Percentiles rank a stretch among this genome's conserved stretches.
phyloP scores from a whole-genome alignment of 1,140 invertebrate genomes.

The Trialeurodes vaporariorum region DNA sequence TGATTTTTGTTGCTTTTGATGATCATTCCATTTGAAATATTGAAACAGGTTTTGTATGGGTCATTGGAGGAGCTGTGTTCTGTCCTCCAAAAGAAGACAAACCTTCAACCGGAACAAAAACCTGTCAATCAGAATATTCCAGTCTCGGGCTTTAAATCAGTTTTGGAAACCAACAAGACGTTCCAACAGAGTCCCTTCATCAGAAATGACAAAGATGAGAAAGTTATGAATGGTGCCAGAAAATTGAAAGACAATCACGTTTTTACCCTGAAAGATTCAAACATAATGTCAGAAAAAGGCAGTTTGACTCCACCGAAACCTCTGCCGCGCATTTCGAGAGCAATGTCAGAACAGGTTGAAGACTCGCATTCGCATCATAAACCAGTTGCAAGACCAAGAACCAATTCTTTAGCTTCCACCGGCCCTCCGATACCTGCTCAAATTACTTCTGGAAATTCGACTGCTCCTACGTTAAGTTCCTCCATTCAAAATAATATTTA shows the following conservation, averaged over 20 bases:
- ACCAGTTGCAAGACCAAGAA: constrained; percentile 51
- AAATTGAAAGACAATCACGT: background rate
- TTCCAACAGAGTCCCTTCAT: background rate
- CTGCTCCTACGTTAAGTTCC: background rate
- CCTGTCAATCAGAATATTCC: background rate
- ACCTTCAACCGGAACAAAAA: background rate
- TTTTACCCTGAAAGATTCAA: background rate
- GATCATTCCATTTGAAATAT: no score
- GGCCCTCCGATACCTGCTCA: constrained; percentile 1
- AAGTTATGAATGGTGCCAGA: constrained; percentile 19
- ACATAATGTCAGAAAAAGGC: background rate
- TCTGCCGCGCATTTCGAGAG: constrained; percentile 51
- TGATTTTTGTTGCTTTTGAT: no score
- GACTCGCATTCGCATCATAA: constrained; percentile 43
- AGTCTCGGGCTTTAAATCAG: background rate
- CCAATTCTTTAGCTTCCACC: constrained; percentile 17
- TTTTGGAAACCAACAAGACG: constrained; percentile 19
- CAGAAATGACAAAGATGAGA: constrained; percentile 12
- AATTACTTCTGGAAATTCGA: background rate
- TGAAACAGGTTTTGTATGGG: background rate
- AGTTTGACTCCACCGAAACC: constrained; percentile 50
- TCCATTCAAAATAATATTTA: background rate
- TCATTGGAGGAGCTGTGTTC: background rate
- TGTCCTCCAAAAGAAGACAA: background rate
- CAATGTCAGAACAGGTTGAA: constrained; percentile 40